phyloP scores from a whole-genome alignment of 2,113 vertebrate genomes.

The Nothocercus nigrocapillus region DNA sequence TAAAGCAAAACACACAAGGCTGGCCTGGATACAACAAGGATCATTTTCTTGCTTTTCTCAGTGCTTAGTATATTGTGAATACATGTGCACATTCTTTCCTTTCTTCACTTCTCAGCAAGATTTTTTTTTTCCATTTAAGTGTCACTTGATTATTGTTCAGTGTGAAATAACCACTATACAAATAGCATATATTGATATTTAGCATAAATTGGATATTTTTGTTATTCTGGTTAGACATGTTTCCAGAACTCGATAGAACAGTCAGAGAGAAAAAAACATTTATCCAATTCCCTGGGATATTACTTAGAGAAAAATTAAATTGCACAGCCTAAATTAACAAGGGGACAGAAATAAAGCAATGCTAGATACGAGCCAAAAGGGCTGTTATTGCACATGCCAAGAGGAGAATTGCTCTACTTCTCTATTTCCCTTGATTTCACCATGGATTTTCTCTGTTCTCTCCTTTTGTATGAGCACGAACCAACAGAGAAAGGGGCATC shows the following conservation, averaged over 20 bases:
- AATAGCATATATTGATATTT: neutral
- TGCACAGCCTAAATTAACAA: neutral
- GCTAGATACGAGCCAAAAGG: neutral
- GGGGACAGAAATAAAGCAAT: neutral
- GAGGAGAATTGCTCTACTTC: neutral
- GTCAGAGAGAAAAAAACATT: neutral
- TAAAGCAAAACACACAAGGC: constrained; percentile 28
- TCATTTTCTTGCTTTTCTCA: constrained; percentile 20
- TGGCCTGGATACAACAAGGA: constrained; percentile 24
- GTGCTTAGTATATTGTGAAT: neutral
- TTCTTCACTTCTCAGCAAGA: neutral
- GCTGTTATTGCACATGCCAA: neutral
- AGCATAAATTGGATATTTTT: neutral
- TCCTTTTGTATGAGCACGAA: neutral
- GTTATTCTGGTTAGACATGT: neutral
- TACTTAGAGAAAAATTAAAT: neutral
- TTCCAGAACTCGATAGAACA: neutral
- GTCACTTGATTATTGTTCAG: neutral
- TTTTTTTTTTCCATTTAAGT: neutral
- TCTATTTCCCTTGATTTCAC: neutral
- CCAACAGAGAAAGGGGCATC: neutral
- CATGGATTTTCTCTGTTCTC: neutral
- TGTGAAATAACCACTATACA: neutral
- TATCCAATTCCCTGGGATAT: neutral
- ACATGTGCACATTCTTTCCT: neutral